phyloP scores from a whole-genome alignment of 1,140 invertebrate genomes.

The Drosophila ohnishii region DNA sequence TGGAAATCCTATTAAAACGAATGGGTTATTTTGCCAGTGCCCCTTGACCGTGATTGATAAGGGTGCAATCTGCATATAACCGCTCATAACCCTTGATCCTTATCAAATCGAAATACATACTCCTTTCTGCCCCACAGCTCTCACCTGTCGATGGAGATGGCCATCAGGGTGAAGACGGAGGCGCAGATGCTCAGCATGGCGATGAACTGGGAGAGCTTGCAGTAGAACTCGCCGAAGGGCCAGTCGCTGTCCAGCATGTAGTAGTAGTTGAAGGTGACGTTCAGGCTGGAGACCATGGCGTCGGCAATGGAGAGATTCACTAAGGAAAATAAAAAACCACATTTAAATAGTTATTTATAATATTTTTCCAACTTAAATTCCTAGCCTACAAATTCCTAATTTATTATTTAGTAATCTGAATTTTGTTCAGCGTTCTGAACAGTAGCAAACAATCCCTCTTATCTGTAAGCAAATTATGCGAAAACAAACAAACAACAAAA shows the following conservation, averaged over 20 bases:
- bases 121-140: slow-evolving; percentile 89
- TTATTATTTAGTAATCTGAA: background rate
- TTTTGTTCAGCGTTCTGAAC: background rate
- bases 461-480: slow-evolving; percentile 45
- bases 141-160: slow-evolving; percentile 98
- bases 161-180: slow-evolving; percentile 97
- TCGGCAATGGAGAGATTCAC: slow-evolving; percentile 97
- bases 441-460: slow-evolving; percentile 33
- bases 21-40: slow-evolving; percentile 23
- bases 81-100: slow-evolving; percentile 4
- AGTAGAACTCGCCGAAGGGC: slow-evolving; percentile 96
- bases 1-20: slow-evolving; percentile 37
- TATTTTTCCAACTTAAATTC: too few relatives aligned
- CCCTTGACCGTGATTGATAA: slow-evolving; percentile 35
- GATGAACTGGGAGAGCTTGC: slow-evolving; percentile 97
- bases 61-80: slow-evolving; percentile 29
- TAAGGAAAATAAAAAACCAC: slow-evolving; percentile 51
- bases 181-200: slow-evolving; percentile 95
- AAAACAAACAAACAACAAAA: slow-evolving; percentile 32
- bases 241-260: slow-evolving; percentile 96
- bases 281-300: slow-evolving; percentile 95
- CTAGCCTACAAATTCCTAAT: background rate
- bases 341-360: background rate
- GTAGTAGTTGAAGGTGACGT: slow-evolving; percentile 96
- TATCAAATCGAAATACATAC: background rate